Base-by-base conservation (phyloP, 2,888 invertebrate species). In the Plagodis dolabraria region DNA sequence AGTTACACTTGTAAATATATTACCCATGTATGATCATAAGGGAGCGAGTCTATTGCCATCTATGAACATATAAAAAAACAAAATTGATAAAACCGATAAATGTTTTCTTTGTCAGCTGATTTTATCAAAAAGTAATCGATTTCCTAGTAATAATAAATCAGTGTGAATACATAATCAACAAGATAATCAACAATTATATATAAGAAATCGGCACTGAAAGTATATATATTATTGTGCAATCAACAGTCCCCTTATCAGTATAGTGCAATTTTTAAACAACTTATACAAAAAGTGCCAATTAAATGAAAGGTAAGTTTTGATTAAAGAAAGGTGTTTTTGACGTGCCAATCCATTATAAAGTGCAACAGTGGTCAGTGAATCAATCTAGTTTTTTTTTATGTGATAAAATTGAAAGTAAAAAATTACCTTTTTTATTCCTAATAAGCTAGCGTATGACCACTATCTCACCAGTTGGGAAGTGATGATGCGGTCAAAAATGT, bases 211-310 rank as follows among this genome's bases (percentile, higher is more conserved):
- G 52, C 46, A 36, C 51, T 34, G 53, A 61, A 38, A 40, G 67
- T 80, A 80, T 80, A 80, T 70, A 80, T 77, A 64, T 69, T 73
- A 64, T 69, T 73, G 70, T 72, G 69, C 72, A 73, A 67, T 66
- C 59, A 53, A 53, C 60, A 46, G 47, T 51, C 49, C n/a, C 22
- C 11, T 7, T 61, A 72, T 74, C 69, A 80, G 74, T 79, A 60
- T 42, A 55, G 71, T 77, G 74, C 70, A 75, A 61, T 57, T 49
- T 49, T 49, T 67, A 58, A 36, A 48, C 55, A 68, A 67, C 53
- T 67, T 58, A 47, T 57, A 53, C 55, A 58, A 60, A 6, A 65
- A 68, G 70, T 69, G 67, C 66, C 60, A 47, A 51, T 63, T 73
- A 70, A 69, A 80, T 80, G 80, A 77, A 66, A 79, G 77, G 80